These are phyloP conservation scores for Spodoptera picta DNA, from an alignment of 2,888 invertebrate species.

Conservation along the genomic window DNA sequence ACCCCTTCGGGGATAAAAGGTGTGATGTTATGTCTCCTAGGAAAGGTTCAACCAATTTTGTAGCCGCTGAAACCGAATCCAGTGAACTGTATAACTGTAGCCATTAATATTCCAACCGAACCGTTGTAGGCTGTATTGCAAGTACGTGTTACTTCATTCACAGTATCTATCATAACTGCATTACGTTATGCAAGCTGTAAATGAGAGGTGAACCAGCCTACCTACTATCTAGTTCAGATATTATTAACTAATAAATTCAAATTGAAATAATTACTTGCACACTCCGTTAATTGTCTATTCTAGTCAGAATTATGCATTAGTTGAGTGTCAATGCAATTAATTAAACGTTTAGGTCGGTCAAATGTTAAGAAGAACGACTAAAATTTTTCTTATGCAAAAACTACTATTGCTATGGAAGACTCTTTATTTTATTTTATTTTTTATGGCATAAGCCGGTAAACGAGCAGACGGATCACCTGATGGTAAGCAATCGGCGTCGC, in stretches of 20 bases:
- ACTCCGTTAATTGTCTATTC: slow-evolving; percentile 45
- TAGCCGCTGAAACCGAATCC: no score
- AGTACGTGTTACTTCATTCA: not conserved
- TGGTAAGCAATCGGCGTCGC: no score
- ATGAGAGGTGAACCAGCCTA: slow-evolving; percentile 21
- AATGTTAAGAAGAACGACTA: no score
- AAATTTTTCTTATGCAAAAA: no score
- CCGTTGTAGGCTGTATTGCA: not conserved
- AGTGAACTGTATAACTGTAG: no score
- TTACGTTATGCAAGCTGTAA: slow-evolving; percentile 14
- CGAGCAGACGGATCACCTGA: no score
- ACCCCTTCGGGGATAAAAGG: no score
- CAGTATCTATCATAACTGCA: slow-evolving; percentile 7
- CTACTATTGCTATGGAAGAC: no score
- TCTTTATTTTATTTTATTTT: no score
- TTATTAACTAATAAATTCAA: slow-evolving; percentile 46
- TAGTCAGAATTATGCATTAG: slow-evolving; percentile 36
- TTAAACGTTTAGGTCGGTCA: slow-evolving; percentile 19
- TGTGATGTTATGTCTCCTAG: no score
- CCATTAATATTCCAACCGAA: not conserved
- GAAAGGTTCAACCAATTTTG: no score
- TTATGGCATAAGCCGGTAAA: no score
- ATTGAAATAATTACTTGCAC: slow-evolving; percentile 45
- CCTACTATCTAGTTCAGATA: slow-evolving; percentile 31
- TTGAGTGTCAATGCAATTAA: slow-evolving; percentile 22